These are phyloP conservation scores for Formica exsecta DNA, from an alignment of 1,140 invertebrate genomes.

Conservation along the genomic window DNA sequence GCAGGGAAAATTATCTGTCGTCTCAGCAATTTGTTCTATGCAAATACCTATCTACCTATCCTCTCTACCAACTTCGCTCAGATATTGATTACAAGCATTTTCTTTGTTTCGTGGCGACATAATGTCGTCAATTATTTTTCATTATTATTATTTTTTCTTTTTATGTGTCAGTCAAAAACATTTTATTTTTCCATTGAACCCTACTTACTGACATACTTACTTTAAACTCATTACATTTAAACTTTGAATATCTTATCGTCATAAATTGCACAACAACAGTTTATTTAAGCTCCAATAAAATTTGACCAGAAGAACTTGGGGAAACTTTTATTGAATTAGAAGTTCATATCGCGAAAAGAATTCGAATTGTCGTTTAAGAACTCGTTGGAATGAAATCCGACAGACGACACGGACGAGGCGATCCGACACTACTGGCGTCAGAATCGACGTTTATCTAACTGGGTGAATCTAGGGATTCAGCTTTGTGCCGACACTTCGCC, in stretches of 20 bases:
- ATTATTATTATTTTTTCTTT: neutral
- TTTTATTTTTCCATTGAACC: neutral
- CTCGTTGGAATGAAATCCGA: neutral
- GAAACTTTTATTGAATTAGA: neutral
- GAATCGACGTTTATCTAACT: conserved; percentile 23
- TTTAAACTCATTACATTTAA: neutral
- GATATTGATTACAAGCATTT: conserved; percentile 22
- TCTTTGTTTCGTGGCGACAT: neutral
- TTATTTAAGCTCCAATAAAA: neutral
- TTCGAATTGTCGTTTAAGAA: neutral
- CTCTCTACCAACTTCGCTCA: conserved; percentile 12
- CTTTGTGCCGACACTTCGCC: conserved; percentile 28
- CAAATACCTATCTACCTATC: conserved; percentile 13
- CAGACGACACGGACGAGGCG: neutral
- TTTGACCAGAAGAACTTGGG: neutral
- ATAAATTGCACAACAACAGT: neutral
- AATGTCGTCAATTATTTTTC: neutral
- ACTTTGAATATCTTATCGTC: neutral
- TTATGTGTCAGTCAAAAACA: neutral
- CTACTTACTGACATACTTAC: neutral
- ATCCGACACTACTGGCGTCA: neutral
- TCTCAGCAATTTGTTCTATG: conserved; percentile 52
- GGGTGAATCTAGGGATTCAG: neutral
- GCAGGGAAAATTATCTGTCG: conserved; percentile 60
- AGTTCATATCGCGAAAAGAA: neutral